phyloP scores from a whole-genome alignment of 2,113 vertebrate genomes.

The Ondatra zibethicus region DNA sequence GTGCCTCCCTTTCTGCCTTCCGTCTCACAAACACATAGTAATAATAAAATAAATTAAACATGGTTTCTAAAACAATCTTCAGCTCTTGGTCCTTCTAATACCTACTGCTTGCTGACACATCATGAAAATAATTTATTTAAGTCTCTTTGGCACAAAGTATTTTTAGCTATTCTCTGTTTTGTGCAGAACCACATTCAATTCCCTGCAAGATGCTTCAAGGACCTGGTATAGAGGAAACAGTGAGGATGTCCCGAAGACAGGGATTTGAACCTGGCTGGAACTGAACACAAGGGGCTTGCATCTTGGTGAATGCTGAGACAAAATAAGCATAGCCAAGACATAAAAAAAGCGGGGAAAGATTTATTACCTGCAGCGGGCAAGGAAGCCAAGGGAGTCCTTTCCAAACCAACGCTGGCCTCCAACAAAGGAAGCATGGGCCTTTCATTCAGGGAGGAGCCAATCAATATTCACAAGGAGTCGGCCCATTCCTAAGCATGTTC shows the following conservation, averaged over 20 bases:
- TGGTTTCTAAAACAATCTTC: background rate
- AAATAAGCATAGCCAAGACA: background rate
- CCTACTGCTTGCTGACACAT: background rate
- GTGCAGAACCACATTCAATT: conserved; percentile 2
- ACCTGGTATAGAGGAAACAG: background rate
- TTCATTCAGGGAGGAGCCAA: background rate
- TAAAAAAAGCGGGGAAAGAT: background rate
- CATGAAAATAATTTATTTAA: conserved; percentile 33
- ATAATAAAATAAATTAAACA: background rate
- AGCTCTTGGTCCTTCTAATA: conserved; percentile 1
- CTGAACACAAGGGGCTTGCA: background rate
- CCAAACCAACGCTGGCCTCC: background rate
- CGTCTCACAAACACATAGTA: background rate
- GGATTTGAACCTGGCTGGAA: background rate
- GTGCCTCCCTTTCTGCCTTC: background rate
- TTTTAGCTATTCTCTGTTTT: conserved; percentile 18
- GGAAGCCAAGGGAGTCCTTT: background rate
- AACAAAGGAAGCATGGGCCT: background rate
- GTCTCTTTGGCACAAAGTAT: background rate
- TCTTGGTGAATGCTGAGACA: background rate
- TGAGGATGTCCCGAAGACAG: background rate
- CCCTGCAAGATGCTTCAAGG: background rate
- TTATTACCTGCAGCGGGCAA: background rate
- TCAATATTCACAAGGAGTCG: background rate
- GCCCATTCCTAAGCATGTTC: background rate